phyloP scores from a whole-genome alignment of 2,797 vertebrate species.

The Acanthurus leucopareius region DNA sequence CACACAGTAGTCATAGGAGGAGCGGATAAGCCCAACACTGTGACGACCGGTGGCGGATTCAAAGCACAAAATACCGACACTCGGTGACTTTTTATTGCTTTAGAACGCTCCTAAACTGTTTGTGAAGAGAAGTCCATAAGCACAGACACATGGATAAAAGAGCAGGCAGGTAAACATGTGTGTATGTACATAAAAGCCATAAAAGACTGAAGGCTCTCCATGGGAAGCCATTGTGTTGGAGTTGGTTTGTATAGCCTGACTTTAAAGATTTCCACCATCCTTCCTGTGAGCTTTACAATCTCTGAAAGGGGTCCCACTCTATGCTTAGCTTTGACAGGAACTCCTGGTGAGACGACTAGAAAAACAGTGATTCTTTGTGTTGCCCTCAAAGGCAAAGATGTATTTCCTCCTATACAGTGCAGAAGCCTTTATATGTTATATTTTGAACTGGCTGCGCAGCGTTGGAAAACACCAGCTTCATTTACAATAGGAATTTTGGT shows the following conservation, averaged over 20 bases:
- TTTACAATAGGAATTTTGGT: too few relatives aligned
- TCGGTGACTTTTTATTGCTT: conserved; percentile 22
- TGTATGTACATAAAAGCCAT: background rate
- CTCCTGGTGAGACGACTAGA: conserved; percentile 58
- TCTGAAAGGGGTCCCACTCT: conserved; percentile 29
- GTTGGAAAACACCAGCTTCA: background rate
- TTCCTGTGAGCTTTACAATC: conserved; percentile 73
- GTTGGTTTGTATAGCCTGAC: conserved; percentile 57
- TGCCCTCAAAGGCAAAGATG: conserved; percentile 48
- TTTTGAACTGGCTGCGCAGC: conserved; percentile 6
- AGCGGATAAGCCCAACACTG: conserved; percentile 25
- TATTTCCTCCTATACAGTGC: conserved; percentile 41
- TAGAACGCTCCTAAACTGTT: conserved; percentile 3
- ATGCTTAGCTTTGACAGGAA: conserved; percentile 63
- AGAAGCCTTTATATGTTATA: conserved; percentile 30
- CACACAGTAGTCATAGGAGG: conserved; percentile 42
- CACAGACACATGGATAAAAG: background rate
- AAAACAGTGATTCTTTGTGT: conserved; percentile 62
- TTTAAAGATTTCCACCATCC: conserved; percentile 76
- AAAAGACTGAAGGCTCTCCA: conserved; percentile 16
- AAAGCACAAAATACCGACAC: conserved; percentile 16
- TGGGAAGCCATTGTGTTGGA: conserved; percentile 63
- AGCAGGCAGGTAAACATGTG: conserved; percentile 19
- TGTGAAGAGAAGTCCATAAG: conserved; percentile 16
- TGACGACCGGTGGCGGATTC: conserved; percentile 6